Evolutionary conservation across 2,797 vertebrate species (phyloP).

Genomic region (Labroides dimidiatus): DNA sequence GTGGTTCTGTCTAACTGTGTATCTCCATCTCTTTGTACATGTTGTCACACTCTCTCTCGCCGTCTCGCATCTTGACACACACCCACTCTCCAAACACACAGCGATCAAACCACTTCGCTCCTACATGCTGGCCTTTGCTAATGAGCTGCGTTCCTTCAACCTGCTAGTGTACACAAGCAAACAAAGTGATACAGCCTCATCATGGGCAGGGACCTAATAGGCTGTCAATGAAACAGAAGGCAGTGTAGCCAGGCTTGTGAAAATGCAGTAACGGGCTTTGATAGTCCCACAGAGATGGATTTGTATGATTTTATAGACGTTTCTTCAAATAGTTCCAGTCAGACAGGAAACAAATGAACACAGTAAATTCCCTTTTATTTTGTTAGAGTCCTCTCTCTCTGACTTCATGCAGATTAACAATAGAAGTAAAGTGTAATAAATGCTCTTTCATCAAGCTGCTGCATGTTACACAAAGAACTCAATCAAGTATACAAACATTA

Average conservation of each 20-base stretch:
- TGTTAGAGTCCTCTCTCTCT: background rate
- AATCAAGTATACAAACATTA: no score
- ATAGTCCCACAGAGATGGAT: constrained; percentile 16
- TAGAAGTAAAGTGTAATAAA: background rate
- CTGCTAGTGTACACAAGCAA: constrained; percentile 37
- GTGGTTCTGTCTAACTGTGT: constrained; percentile 18
- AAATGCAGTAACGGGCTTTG: constrained; percentile 25
- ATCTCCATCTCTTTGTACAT: constrained; percentile 14
- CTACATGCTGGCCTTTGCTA: constrained; percentile 25
- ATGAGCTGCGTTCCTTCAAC: constrained; percentile 43
- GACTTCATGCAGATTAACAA: constrained; percentile 14
- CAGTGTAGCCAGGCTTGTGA: constrained; percentile 30
- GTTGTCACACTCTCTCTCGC: constrained; percentile 11
- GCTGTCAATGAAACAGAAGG: constrained; percentile 45
- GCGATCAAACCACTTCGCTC: constrained; percentile 15
- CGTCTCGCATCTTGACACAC: constrained; percentile 14
- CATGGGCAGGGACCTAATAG: constrained; percentile 39
- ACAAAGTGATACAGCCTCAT: constrained; percentile 51
- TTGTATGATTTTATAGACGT: background rate
- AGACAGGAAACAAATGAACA: background rate
- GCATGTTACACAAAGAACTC: no score
- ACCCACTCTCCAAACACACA: constrained; percentile 14
- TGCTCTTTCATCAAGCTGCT: no score
- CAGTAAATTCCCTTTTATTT: background rate
- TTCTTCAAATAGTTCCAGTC: background rate